Conservation (phyloP, 2,888 invertebrate genomes). For the Dioctria rufipes region DNA sequence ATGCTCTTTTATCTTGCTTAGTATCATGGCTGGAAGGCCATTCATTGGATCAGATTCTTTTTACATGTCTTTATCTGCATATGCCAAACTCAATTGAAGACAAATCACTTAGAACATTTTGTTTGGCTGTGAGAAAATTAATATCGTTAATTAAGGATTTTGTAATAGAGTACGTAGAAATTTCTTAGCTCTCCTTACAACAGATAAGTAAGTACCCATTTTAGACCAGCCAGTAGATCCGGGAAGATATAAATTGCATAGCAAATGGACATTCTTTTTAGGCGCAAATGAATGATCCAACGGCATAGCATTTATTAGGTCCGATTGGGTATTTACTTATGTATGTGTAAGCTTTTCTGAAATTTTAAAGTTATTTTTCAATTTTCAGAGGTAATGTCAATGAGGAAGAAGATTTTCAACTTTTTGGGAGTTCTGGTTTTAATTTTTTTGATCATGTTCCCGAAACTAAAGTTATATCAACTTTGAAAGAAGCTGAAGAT, state of each 20-base stretch:
- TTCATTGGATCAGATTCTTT: constrained; percentile 96
- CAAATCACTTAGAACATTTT: constrained; percentile 87
- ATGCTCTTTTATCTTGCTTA: constrained; percentile 93
- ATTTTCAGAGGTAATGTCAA: constrained; percentile 83
- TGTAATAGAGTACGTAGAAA: constrained; percentile 80
- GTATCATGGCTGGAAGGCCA: constrained; percentile 99
- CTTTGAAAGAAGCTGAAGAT: constrained; percentile 91
- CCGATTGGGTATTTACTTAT: background rate
- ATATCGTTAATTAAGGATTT: constrained; percentile 92
- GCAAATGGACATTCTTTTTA: too few relatives aligned
- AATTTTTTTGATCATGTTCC: constrained; percentile 81
- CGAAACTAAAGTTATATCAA: constrained; percentile 84
- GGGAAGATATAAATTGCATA: too few relatives aligned
- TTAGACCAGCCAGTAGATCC: too few relatives aligned
- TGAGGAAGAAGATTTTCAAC: constrained; percentile 97
- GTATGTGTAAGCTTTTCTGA: background rate
- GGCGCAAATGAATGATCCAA: too few relatives aligned
- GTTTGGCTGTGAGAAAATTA: constrained; percentile 89
- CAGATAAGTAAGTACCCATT: too few relatives aligned
- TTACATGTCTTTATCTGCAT: constrained; percentile 95
- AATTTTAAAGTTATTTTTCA: background rate
- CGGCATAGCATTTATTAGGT: too few relatives aligned
- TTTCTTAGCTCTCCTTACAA: background rate
- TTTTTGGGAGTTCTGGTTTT: constrained; percentile 90
- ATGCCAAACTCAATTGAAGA: constrained; percentile 89